Evolutionary conservation across 2,888 invertebrate species (phyloP).

Genomic region (Autographa pulchrina): DNA sequence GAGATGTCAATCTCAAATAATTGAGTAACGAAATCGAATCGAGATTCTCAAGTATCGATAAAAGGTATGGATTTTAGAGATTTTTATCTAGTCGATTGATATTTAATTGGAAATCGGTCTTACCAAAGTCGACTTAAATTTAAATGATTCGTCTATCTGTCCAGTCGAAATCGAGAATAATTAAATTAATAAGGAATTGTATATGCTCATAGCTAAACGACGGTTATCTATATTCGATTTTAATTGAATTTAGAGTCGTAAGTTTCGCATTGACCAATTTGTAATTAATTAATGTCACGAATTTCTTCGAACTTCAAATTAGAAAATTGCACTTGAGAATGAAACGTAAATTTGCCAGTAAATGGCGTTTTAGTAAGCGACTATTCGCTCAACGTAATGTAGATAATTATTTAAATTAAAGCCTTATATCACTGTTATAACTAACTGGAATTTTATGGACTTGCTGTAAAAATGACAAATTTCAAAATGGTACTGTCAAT

Average conservation of each 20-base stretch:
- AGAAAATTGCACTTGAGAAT: conserved; percentile 43
- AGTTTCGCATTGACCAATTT: conserved; percentile 50
- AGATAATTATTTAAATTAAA: conserved; percentile 14
- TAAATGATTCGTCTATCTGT: conserved; percentile 11
- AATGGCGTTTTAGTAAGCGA: conserved; percentile 40
- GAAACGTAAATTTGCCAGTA: conserved; percentile 25
- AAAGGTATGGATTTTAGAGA: neutral
- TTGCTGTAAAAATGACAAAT: conserved; percentile 45
- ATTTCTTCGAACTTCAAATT: conserved; percentile 34
- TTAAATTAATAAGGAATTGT: conserved; percentile 28
- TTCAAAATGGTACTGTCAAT: conserved; percentile 45
- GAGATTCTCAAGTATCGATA: conserved; percentile 14
- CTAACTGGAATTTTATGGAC: neutral
- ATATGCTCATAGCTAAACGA: conserved; percentile 27
- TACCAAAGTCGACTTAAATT: conserved; percentile 19
- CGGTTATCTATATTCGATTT: conserved; percentile 21
- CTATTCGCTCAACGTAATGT: conserved; percentile 35
- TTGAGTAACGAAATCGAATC: conserved; percentile 14
- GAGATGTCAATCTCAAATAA: conserved; percentile 6
- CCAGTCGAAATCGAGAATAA: conserved; percentile 17
- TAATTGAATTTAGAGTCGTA: conserved; percentile 30
- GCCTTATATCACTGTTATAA: neutral
- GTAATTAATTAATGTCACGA: conserved; percentile 27
- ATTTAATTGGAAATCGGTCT: conserved; percentile 31
- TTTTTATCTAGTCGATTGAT: conserved; percentile 15